Percentiles rank a stretch among this genome's conserved stretches.
Conservation (phyloP, 1,140 invertebrate species). For the Ptiloglossa arizonensis region DNA sequence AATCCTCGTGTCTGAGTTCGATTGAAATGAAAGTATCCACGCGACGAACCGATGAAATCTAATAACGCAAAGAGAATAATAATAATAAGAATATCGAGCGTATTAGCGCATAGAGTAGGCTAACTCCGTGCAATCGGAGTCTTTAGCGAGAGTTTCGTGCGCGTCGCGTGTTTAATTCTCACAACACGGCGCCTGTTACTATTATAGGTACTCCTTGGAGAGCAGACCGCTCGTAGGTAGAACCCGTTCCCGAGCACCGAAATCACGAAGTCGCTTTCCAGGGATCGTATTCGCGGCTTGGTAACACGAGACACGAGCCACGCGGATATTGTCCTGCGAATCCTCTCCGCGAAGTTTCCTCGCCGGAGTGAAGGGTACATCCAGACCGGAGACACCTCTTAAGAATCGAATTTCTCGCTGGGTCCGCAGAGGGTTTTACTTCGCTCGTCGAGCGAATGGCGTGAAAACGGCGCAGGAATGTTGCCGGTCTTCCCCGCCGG, state of each 20-base stretch:
- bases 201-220: too few species aligned
- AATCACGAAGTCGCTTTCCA: background rate
- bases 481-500: constrained; percentile 29
- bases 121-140: too few species aligned
- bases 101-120: too few species aligned
- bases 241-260: background rate
- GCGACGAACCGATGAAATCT: too few species aligned
- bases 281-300: background rate
- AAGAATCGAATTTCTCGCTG: constrained; percentile 54
- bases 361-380: background rate
- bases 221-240: too few species aligned
- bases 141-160: too few species aligned
- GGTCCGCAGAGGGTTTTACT: constrained; percentile 29
- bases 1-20: too few species aligned
- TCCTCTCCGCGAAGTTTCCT: background rate
- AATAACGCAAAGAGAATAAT: too few species aligned
- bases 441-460: background rate
- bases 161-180: too few species aligned
- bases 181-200: too few species aligned
- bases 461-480: constrained; percentile 39
- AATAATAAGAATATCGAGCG: too few species aligned
- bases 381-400: constrained; percentile 24
- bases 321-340: background rate
- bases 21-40: too few species aligned
- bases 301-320: background rate